Base-by-base conservation (phyloP, 2,888 invertebrate species). In the Epinotia demarniana region DNA sequence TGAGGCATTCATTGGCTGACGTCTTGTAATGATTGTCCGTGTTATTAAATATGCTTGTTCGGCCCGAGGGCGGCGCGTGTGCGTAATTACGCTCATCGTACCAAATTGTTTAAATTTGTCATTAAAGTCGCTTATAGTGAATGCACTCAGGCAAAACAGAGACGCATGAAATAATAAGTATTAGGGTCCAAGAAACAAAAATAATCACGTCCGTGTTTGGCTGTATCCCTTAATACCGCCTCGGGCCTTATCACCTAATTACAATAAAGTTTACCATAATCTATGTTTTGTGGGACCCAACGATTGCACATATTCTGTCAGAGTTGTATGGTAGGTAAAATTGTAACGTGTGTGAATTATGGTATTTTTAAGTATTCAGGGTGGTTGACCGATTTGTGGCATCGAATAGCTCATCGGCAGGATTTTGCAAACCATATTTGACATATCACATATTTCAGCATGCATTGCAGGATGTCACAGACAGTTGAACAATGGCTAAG, bases 31-130 rank as follows among this genome's bases (percentile, higher is more conserved):
- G 83, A 83, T 84, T 82, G 83, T 79, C 74, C 80, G 72, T 80
- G 83, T 84, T 83, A 87, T 89, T 86, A 87, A 39, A 89, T 84
- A 77, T 43, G 70, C 66, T 63, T 4, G 74, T 83, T 83, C 82
- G 81, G 79, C 81, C 86, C 81, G 83, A 83, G 74, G 87, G 85
- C 84, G 79, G 78, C 82, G 78, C 80, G 80, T 83, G 84, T 83
- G 81, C 75, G 60, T 67, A 75, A 71, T 75, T 66, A 58, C 66
- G 19, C 13, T 53, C 73, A 69, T 49, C 27, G 53, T 39, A 75
- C 64, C 60, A 71, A 75, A 75, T 71, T 70, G 61, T 67, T 71
- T 39, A 66, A 75, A 75, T 75, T 75, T 75, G 75, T 71, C 75
- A 71, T 70, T 61, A 23, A 53, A 69, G 49, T 27, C 19, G 55